Percentiles rank a stretch among this genome's conserved stretches.
Evolutionary conservation across 2,888 invertebrate species (phyloP).

Genomic region (Eupithecia subfuscata): DNA sequence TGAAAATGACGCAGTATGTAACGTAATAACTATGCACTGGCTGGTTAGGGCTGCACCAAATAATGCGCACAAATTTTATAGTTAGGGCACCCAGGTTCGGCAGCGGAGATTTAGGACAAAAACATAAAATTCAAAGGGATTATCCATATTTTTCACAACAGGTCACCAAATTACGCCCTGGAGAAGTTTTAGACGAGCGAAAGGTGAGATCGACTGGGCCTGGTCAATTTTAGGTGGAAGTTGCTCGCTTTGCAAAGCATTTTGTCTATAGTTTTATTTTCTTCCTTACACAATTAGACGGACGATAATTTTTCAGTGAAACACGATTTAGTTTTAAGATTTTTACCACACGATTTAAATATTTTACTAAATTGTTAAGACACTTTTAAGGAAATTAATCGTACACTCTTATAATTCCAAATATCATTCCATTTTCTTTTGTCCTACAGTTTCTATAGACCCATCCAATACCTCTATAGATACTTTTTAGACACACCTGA

Average conservation of each 20-base stretch:
- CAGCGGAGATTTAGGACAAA: conserved; percentile 77
- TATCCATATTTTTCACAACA: conserved; percentile 82
- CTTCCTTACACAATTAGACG: conserved; percentile 58
- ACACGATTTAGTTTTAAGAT: conserved; percentile 7
- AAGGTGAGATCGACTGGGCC: conserved; percentile 90
- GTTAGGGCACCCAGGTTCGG: conserved; percentile 74
- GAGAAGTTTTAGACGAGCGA: conserved; percentile 96
- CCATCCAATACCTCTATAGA: conserved; percentile 37
- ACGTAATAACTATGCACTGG: conserved; percentile 79
- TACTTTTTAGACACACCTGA: conserved; percentile 36
- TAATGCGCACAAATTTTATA: conserved; percentile 58
- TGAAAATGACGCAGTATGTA: conserved; percentile 67
- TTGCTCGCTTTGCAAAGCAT: conserved; percentile 83
- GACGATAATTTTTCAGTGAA: conserved; percentile 44
- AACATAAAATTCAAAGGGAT: conserved; percentile 60
- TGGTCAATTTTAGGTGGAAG: conserved; percentile 80
- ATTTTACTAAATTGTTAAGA: conserved; percentile 15
- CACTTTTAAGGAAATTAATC: conserved; percentile 21
- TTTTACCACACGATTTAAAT: neutral
- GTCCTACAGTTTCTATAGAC: conserved; percentile 30
- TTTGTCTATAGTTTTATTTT: conserved; percentile 68
- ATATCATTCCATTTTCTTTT: conserved; percentile 11
- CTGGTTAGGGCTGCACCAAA: conserved; percentile 74
- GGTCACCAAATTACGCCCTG: conserved; percentile 96
- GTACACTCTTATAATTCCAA: neutral